Evolutionary conservation across 2,888 invertebrate genomes (phyloP).

Genomic region (Cataglyphis albicans): DNA sequence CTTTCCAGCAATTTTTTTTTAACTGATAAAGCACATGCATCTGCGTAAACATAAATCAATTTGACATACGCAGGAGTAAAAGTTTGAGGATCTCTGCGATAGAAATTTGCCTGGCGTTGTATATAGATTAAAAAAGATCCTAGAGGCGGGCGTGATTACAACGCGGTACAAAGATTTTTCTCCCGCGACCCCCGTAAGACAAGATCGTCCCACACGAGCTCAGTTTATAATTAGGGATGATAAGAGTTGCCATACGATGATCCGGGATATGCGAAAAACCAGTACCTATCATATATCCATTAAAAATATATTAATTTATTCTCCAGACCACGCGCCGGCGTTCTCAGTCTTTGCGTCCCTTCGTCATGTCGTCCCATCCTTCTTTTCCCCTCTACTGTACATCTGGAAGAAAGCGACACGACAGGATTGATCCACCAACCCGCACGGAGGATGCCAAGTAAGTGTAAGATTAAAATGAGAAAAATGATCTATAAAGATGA

Average conservation of each 20-base stretch:
- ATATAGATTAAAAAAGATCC: slow-evolving; percentile 59
- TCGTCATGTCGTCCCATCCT: slow-evolving; percentile 22
- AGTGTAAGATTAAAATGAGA: neutral
- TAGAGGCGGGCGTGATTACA: slow-evolving; percentile 55
- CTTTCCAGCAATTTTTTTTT: neutral
- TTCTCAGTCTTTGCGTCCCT: slow-evolving; percentile 42
- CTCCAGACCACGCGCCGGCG: slow-evolving; percentile 78
- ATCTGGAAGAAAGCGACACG: neutral
- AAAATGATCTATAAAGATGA: neutral
- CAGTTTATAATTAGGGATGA: slow-evolving; percentile 65
- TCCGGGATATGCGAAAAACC: slow-evolving; percentile 79
- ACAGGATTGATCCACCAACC: neutral
- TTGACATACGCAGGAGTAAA: neutral
- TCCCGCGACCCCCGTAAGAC: slow-evolving; percentile 56
- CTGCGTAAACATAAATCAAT: neutral
- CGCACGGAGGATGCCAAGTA: neutral
- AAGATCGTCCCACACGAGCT: slow-evolving; percentile 33
- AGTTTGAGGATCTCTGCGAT: slow-evolving; percentile 39
- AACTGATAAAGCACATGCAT: neutral
- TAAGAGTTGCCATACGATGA: slow-evolving; percentile 80
- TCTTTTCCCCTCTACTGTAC: neutral
- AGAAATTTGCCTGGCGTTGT: slow-evolving; percentile 71
- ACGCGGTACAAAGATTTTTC: slow-evolving; percentile 64
- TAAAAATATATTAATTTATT: slow-evolving; percentile 86
- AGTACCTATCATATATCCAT: slow-evolving; percentile 85